Evolutionary conservation across 2,113 vertebrate genomes (phyloP), one percentile per base, ranked within the genome.

Genomic region (Mesitornis unicolor): DNA sequence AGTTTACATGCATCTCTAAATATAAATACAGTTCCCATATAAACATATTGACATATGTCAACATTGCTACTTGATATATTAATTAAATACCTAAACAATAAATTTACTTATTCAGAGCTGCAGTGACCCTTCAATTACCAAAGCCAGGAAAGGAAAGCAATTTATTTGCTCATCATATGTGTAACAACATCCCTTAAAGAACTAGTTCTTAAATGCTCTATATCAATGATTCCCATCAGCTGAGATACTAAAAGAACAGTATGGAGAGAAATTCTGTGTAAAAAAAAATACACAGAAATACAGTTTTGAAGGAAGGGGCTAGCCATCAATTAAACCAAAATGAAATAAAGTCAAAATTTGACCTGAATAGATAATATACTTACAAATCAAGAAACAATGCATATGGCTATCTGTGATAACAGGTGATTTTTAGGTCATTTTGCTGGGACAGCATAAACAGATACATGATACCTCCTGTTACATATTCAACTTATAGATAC

Each of bases 341-440:
- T 15, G 12, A 67, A 86, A 47, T 1, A 2, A 82, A 47, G 8
- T 45, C 28, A 81, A 36, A 74, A 70, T 42, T 35, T 87, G n/a
- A 89, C 19, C 24, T 56, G 12, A 78, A 53, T 13, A 51, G 24
- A 3, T 26, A 59, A 50, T 12, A 40, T 6, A 48, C 6, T 43
- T 80, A 11, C 16, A 89, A 80, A 77, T 21, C 33, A 61, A 75
- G 10, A 25, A 51, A 1, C 25, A 42, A 60, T 7, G 7, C 16
- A 51, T 12, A 29, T 2, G 3, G 16, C 1, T 35, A 45, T 29
- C 54, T 51, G 59, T 21, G n/a, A 84, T 21, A 45, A 1, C 0
- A 78, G 11, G 10, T n/a, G 35, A 79, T 25, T n/a, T 35, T 71
- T 17, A 22, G 10, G 20, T 4, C 29, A 26, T 67, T 81, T 57